Base-by-base conservation (phyloP, 2,888 invertebrate genomes). In the Amblyjoppa proteus region DNA sequence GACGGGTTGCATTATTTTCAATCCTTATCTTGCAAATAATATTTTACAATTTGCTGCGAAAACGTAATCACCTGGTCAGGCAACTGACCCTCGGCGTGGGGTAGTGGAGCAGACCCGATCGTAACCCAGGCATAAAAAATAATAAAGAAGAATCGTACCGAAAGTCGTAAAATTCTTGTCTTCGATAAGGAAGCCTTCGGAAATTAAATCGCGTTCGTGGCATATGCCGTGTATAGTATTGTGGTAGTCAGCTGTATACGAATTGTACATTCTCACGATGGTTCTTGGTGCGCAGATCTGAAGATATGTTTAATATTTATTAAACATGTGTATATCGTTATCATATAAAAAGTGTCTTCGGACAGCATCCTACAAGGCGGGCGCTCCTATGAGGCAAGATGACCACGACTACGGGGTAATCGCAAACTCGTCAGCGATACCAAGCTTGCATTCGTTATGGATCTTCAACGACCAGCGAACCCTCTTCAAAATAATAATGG, bases 231-330 rank as follows among this genome's bases (percentile, higher is more conserved):
- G 92, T 90, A 92, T 90, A 7, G 90, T 90, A 9, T 88, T 83
- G 0, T 73, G 13, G 25, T 84, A 66, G 2, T 34, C 7, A n/a
- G 45, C 9, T 9, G 16, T 7, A 1, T 16, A 28, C 2, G 25
- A 11, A 11, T 81, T 56, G 13, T 87, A 82, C 81, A 91, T 84
- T 11, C 58, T 84, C 41, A 91, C 51, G 25, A 89, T 81, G 0
- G 90, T 89, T 34, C 89, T 86, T 0, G 92, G 92, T 13, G 92
- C 92, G 45, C 92, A 92, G 53, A 91, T 87, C 92, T 92, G 41
- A 13, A 76, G 70, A 68, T 31, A 73, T 83, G 28, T 61, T 68
- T 53, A 16, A 45, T 25, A 11, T 25, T 13, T 0, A 31, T 58
- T 13, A 13, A 5, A 20, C 2, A 53, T 53, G 28, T 58, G 20